Conservation (phyloP, 2,888 invertebrate genomes). For the Limnephilus lunatus region DNA sequence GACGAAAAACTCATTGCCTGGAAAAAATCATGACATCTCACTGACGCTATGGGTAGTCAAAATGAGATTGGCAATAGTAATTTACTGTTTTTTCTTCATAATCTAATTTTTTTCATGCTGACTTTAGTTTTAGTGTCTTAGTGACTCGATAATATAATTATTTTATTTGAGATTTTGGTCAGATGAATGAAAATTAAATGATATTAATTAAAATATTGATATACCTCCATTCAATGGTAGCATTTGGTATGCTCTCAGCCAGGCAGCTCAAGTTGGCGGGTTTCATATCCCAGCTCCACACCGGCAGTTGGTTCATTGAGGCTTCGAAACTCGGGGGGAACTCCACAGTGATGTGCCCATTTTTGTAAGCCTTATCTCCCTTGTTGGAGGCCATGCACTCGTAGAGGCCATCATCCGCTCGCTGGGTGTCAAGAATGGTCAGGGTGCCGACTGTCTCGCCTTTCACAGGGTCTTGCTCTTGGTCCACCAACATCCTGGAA, state of each 20-base stretch:
- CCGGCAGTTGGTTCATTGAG: constrained; percentile 82
- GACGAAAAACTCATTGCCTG: too few species aligned
- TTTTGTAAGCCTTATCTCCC: constrained; percentile 84
- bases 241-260: constrained; percentile 93
- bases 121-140: background rate
- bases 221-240: constrained; percentile 91
- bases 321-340: constrained; percentile 89
- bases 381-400: constrained; percentile 90
- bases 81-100: too few species aligned
- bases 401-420: constrained; percentile 91
- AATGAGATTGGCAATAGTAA: too few species aligned
- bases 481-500: constrained; percentile 80
- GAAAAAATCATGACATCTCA: too few species aligned
- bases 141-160: background rate
- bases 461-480: constrained; percentile 75
- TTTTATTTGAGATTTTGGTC: constrained; percentile 6
- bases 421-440: constrained; percentile 80
- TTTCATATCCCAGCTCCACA: constrained; percentile 89
- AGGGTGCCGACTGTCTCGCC: constrained; percentile 82
- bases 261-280: constrained; percentile 91
- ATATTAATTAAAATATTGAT: constrained; percentile 66
- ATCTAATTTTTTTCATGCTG: too few species aligned
- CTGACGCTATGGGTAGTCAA: too few species aligned
- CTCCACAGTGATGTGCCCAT: constrained; percentile 90
- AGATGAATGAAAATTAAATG: background rate